A percentile compares a stretch with the other conserved stretches of the same genome.
Conservation (phyloP, 2,113 vertebrate species). For the cat (Felis catus) region F.catus_Fca126_mat1.0 CM031417.1:76428501-76429000, state of each 20-base stretch:
- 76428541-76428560: conserved; percentile 4
- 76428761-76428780: background rate
- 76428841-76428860: conserved; percentile 46
- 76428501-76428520: background rate
- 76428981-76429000: conserved; percentile 27
- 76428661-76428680: conserved; percentile 3
- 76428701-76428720: conserved; percentile 10
- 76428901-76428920: background rate
- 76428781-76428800: background rate
- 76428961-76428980: conserved; percentile 40
- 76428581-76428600: conserved; percentile 29
- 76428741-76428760: conserved; percentile 16
- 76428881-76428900: conserved; percentile 23
- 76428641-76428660: conserved; percentile 29
- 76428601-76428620: background rate
- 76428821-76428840: conserved; percentile 49
- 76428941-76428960: conserved; percentile 37
- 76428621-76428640: conserved; percentile 47
- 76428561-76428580: conserved; percentile 6
- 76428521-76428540: background rate
- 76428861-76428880: conserved; percentile 39
- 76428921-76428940: background rate
- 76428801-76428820: conserved; percentile 27
- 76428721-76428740: background rate
- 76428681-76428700: conserved; percentile 24